phyloP scores from a whole-genome alignment of 1,140 invertebrate species.

The Pentalonia nigronervosa region DNA sequence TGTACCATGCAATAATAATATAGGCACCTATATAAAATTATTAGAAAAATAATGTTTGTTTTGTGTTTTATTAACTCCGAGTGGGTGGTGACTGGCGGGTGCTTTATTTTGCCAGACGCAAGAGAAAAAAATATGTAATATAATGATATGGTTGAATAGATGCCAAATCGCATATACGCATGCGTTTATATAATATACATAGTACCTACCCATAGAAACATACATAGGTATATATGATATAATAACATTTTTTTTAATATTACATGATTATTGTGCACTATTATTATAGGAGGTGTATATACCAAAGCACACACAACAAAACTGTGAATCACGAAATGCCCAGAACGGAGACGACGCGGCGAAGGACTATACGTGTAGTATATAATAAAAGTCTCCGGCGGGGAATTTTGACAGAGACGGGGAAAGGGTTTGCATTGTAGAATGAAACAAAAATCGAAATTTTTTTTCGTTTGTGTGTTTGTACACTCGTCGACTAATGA shows the following conservation, averaged over 20 bases:
- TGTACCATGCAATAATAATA: not conserved
- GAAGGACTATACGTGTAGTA: not conserved
- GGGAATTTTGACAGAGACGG: not conserved
- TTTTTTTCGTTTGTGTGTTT: not conserved
- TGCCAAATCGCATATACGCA: not conserved
- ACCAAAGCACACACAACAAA: not conserved
- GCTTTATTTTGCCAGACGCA: not conserved
- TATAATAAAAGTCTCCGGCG: not conserved
- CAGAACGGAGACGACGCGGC: not conserved
- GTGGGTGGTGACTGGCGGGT: not conserved
- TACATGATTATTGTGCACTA: slow-evolving; percentile 15
- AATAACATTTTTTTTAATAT: not conserved
- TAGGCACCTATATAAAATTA: not conserved
- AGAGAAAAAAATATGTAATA: not conserved
- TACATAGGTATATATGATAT: not conserved
- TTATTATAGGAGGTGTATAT: not conserved
- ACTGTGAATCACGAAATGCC: not conserved
- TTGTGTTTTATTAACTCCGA: not conserved
- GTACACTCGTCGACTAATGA: not conserved
- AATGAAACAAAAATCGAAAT: not conserved
- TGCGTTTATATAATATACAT: not conserved
- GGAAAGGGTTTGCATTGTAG: not conserved
- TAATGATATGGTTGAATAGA: not conserved
- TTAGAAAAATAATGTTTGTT: not conserved
- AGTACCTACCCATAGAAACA: not conserved